Base-by-base conservation (phyloP, 2,113 vertebrate genomes). In the Jacana jacana region DNA sequence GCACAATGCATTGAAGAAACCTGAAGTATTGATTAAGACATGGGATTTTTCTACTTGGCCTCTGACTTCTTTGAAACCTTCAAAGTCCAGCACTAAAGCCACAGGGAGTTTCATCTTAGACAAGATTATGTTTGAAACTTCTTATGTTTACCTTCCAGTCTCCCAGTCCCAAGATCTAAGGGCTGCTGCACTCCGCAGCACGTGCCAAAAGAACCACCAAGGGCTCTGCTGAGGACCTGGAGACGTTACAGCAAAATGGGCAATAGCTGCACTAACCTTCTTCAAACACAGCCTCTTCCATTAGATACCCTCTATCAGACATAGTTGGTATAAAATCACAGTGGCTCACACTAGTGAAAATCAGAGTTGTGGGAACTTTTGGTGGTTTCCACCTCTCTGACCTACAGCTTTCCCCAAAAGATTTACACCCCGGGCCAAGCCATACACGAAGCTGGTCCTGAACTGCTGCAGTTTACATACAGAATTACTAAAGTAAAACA, bases 61-160 rank as follows among this genome's bases (percentile, higher is more conserved):
- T 93, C 49, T 88, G 86, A 84, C 69, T 93, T 86, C 81, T 90
- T 30, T n/a, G 58, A 89, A 93, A 65, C 86, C 70, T 81, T 88
- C 80, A 61, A 78, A 75, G 39, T 65, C 69, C 61, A 48, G 64
- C 4, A 46, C 46, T 80, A 60, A 88, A 95, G 55, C 72, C 76
- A 86, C 13, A 16, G 63, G 70, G 72, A 81, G 40, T 54, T 90
- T 69, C 81, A 81, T 46, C 42, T 72, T 28, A 64, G 94, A 85
- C 71, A 72, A 80, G 71, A 80, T 86, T 35, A 60, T 7, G 69
- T 28, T 75, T 76, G 86, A 84, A 60, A 75, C 64, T 37, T 51
- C 78, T 92, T 30, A 19, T 4, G 7, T 81, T 88, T 64, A 28
- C 49, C 49, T 86, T 72, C 1, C 22, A 79, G 60, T 28, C 28